Evolutionary conservation across 2,113 vertebrate genomes (phyloP), one percentile per base, ranked within the genome.

Genomic region (Halichoerus grypus): DNA sequence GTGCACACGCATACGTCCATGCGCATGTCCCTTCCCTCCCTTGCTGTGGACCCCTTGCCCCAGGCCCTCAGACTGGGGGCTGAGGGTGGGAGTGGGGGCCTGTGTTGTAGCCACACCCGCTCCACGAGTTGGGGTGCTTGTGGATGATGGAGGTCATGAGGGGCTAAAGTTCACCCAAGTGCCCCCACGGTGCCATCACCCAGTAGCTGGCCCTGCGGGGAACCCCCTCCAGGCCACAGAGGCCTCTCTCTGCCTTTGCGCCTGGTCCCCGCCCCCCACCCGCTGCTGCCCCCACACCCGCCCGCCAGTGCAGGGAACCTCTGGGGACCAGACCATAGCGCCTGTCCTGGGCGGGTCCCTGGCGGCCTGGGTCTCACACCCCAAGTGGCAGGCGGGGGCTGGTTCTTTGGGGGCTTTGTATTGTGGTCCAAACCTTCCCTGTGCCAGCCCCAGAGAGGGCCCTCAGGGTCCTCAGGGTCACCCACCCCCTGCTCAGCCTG

Each of bases 1-100:
- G 5, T 5, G 19, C 53, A 33, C 36, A 22, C 31, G 2, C 39
- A 3, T 3, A 1, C 9, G 7, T 19, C 10, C 21, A 5, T 1
- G 5, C 10, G 13, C 7, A 0, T 0, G n/a, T 49, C 15, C 57
- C 11, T 42, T 53, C 57, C 55, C 21, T 3, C 33, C 7, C 4
- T 1, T 7, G 15, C 61, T 0, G 2, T 21, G 72, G 72, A 16
- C 21, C n/a, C 31, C 33, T 28, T 19, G 11, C 16, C 1, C 55
- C n/a, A 0, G 13, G 15, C 28, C 36, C 28, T 74, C 36, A 21
- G n/a, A 3, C 9, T 28, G 39, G 7, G 51, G 24, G 42, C 15
- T 24, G 28, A 67, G 36, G 36, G 22, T 18, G 12, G 31, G n/a
- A 9, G 33, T n/a, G 4, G 26, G 16, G 77, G 31, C 15, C 57